Percentiles rank a stretch among this genome's conserved stretches.
Evolutionary conservation across 1,140 invertebrate species (phyloP).

Genomic region (Pinna nobilis): DNA sequence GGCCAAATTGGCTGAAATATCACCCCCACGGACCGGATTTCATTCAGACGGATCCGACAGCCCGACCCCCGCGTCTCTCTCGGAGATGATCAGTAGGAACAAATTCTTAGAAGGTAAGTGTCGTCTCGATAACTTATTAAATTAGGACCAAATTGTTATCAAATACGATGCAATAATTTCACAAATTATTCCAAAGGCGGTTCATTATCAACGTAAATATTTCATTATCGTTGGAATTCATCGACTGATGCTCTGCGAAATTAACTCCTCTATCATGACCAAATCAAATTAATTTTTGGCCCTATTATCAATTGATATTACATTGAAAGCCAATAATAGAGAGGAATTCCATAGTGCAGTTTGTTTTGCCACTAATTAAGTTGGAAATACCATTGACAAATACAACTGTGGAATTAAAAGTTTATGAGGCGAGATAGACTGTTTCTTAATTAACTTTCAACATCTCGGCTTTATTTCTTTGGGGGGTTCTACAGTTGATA

Average conservation of each 20-base stretch:
- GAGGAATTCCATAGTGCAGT: constrained; percentile 8
- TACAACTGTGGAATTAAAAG: constrained; percentile 9
- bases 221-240: constrained; percentile 29
- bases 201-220: constrained; percentile 26
- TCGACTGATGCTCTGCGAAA: constrained; percentile 32
- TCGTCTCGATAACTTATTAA: constrained; percentile 1
- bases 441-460: constrained; percentile 30
- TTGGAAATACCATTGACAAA: not conserved
- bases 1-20: constrained; percentile 25
- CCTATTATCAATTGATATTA: constrained; percentile 16
- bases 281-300: constrained; percentile 26
- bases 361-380: constrained; percentile 19
- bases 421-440: constrained; percentile 15
- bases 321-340: not conserved
- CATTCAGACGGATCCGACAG: constrained; percentile 32
- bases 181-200: not conserved
- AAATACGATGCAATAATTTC: constrained; percentile 17
- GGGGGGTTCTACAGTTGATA: constrained; percentile 20
- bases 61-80: constrained; percentile 44
- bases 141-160: constrained; percentile 19
- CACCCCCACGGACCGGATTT: constrained; percentile 17
- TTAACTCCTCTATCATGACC: not conserved
- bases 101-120: constrained; percentile 56
- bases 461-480: constrained; percentile 10
- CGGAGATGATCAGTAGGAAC: constrained; percentile 56